Evolutionary conservation across 2,113 vertebrate species (phyloP).

Genomic region (Spermophilus dauricus): DNA sequence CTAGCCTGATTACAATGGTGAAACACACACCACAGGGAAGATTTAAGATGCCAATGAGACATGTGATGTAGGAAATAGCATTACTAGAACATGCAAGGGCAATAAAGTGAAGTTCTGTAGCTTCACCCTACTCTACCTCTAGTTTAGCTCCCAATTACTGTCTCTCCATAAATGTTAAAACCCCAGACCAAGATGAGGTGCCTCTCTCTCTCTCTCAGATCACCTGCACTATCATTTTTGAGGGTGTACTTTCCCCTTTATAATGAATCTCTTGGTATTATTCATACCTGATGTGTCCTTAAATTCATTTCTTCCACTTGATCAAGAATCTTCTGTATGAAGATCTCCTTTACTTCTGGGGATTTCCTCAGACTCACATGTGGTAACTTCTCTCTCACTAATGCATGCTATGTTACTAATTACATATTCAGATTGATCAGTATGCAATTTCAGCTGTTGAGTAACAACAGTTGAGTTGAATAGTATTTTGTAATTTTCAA

Average conservation of each 20-base stretch:
- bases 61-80: neutral
- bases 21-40: neutral
- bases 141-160: too few species aligned
- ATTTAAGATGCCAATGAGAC: neutral
- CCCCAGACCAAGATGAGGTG: too few species aligned
- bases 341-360: neutral
- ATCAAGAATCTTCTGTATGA: neutral
- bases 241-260: neutral
- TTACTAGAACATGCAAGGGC: neutral
- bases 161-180: neutral
- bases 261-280: neutral
- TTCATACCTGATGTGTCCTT: neutral
- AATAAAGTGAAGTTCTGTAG: neutral
- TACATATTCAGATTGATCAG: neutral
- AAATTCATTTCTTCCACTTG: neutral
- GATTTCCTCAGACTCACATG: neutral
- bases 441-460: slow-evolving; percentile 6
- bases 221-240: neutral
- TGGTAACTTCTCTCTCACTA: neutral
- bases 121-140: too few species aligned
- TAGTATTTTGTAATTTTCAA: neutral
- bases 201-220: neutral
- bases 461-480: neutral
- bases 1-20: neutral
- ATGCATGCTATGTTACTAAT: neutral